Base-by-base conservation (phyloP, 2,113 vertebrate genomes). In the Bucco capensis region DNA sequence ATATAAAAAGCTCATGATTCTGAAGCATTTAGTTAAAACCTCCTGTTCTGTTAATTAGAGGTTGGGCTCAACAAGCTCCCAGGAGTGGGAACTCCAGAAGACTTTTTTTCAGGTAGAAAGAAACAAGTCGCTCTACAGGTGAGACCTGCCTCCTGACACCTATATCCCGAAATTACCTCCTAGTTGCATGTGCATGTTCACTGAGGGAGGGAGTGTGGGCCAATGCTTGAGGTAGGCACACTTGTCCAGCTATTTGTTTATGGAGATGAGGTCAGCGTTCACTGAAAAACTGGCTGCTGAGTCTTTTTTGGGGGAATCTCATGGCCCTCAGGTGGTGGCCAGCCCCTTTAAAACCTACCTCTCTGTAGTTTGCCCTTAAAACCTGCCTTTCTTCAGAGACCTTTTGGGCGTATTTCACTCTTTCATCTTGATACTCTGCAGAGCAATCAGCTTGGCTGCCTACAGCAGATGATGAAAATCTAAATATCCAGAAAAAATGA, bases 321-420 rank as follows among this genome's bases (percentile, higher is more conserved):
- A 24, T 1, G 3, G 9, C 10, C n/a, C 25, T 5, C 19, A 42
- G 22, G 15, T 14, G 70, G 38, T 4, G 35, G 16, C 27, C 51
- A 46, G 37, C 9, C 11, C 24, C 31, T 12, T 40, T 46, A 51
- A 71, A 64, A n/a, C 11, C 37, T 30, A 37, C 9, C 3, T 27
- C 46, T n/a, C 25, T 37, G 8, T 17, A 28, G 35, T 22, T 47
- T 17, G 27, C 31, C 38, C 70, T 54, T 51, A 67, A 69, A 84
- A 61, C n/a, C 42, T 62, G 42, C 46, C 25, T 49, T 33, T 74
- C 71, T 42, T 42, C 23, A 38, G 33, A 42, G 47, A 61, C 42
- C 10, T 53, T 58, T 23, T 19, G 10, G 1, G 19, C 18, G 11
- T 33, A 19, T 27, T 28, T 5, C 1, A 0, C 4, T 2, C 21